Percentiles rank a stretch among this genome's conserved stretches.
phyloP scores from a whole-genome alignment of 2,113 vertebrate genomes.

The Erythrolamprus reginae region DNA sequence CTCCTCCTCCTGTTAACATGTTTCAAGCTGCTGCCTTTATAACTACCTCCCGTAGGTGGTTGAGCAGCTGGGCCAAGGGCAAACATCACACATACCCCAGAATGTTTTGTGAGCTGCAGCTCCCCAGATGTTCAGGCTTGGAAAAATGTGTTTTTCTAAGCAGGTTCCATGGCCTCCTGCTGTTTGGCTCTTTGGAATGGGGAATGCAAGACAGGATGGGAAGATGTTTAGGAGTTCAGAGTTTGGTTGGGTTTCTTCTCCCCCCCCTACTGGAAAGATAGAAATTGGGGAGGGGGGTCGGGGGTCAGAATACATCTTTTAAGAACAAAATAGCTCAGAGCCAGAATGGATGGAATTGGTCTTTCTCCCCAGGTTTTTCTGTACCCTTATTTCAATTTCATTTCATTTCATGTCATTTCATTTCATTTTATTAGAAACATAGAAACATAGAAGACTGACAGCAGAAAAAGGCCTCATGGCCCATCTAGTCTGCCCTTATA shows the following conservation, averaged over 20 bases:
- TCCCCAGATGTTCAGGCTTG: constrained; percentile 64
- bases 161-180: constrained; percentile 64
- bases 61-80: constrained; percentile 62
- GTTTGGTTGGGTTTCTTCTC: neutral
- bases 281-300: neutral
- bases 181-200: constrained; percentile 54
- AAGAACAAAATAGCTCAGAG: neutral
- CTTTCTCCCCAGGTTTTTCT: neutral
- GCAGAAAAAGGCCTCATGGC: no score
- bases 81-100: constrained; percentile 63
- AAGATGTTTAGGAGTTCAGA: constrained; percentile 43
- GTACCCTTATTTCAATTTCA: no score
- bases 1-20: constrained; percentile 60
- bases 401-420: no score
- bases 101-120: constrained; percentile 65
- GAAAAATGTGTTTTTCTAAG: constrained; percentile 68
- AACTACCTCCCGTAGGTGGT: constrained; percentile 70
- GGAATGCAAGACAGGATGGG: constrained; percentile 36
- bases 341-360: neutral
- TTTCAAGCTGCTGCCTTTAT: constrained; percentile 68
- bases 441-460: no score
- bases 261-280: no score
- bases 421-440: no score
- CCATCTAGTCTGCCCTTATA: no score
- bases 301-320: neutral